Evolutionary conservation across 2,797 vertebrate genomes (phyloP).

Genomic region (Sorex maritimensis): DNA sequence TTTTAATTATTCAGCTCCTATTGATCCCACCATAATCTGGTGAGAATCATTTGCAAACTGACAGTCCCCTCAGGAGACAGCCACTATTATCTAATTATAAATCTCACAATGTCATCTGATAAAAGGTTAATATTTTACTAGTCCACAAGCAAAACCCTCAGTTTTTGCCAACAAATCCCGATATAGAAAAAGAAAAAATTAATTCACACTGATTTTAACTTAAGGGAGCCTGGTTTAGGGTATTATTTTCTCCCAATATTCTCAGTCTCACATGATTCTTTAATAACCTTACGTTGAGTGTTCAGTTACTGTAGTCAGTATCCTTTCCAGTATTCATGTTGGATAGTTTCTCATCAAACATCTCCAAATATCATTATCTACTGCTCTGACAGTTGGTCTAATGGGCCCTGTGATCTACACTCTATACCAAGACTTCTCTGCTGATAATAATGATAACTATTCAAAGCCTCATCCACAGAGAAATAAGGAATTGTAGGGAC

Average conservation of each 20-base stretch:
- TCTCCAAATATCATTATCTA: background rate
- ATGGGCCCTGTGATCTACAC: constrained; percentile 8
- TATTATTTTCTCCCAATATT: background rate
- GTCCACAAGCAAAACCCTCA: constrained; percentile 12
- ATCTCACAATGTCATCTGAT: constrained; percentile 89
- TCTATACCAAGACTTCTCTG: background rate
- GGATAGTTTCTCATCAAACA: background rate
- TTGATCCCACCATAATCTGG: constrained; percentile 91
- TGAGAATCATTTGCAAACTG: constrained; percentile 90
- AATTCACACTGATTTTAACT: background rate
- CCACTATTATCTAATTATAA: constrained; percentile 92
- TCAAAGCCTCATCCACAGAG: background rate
- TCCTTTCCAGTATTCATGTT: background rate
- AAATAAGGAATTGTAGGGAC: background rate
- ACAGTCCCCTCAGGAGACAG: constrained; percentile 89
- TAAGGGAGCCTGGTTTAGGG: background rate
- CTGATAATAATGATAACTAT: background rate
- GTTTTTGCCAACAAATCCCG: constrained; percentile 80
- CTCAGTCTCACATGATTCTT: background rate
- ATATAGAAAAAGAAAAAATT: constrained; percentile 75
- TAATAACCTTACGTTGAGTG: background rate
- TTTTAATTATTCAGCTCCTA: constrained; percentile 94
- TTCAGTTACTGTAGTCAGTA: background rate
- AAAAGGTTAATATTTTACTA: constrained; percentile 87
- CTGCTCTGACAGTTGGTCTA: background rate